Evolutionary conservation across 2,113 vertebrate genomes (phyloP), one percentile per base, ranked within the genome.

Genomic region (Odobenus rosmarus): DNA sequence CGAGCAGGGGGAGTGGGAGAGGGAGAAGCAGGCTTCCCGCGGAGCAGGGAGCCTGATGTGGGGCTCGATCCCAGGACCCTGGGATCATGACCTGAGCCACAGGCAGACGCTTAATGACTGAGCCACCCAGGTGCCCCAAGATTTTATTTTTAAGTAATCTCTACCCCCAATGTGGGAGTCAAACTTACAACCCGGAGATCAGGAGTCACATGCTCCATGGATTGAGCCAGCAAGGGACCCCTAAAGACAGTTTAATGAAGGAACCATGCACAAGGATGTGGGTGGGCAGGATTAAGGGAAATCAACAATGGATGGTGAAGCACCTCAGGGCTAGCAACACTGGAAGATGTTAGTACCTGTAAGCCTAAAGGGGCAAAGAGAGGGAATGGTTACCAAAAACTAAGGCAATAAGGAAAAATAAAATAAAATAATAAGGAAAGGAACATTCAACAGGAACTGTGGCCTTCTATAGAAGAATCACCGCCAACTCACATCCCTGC

Each of bases 201-300:
- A 49, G 31, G 74, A 77, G 42, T 46, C 42, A 16, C 42, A 49
- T 49, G 14, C 26, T 49, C 72, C 42, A 28, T 26, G 26, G 26
- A 12, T 42, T 49, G 42, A 77, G 26, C 42, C 42, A 76, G 42
- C 7, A 42, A 76, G 72, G 72, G 3, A 0, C 72, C 26, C 72
- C 42, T 92, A 89, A 89, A 74, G 46, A 96, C 28, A 79, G 26
- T 93, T 89, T 93, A 93, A 72, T 85, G 39, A 89, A 81, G 33
- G 80, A 93, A 90, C 24, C 33, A 51, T 23, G 49, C 31, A 28
- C 33, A 86, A 39, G 62, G 33, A 49, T 72, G 33, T 90, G 36
- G 49, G 18, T 90, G 24, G 39, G 18, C 36, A 80, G 72, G 49
- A 74, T 85, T 93, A 51, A 85, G 31, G 57, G 72, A 81, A 90